Conservation (phyloP, 2,797 vertebrate genomes). For the Sebastes paucispinis region DNA sequence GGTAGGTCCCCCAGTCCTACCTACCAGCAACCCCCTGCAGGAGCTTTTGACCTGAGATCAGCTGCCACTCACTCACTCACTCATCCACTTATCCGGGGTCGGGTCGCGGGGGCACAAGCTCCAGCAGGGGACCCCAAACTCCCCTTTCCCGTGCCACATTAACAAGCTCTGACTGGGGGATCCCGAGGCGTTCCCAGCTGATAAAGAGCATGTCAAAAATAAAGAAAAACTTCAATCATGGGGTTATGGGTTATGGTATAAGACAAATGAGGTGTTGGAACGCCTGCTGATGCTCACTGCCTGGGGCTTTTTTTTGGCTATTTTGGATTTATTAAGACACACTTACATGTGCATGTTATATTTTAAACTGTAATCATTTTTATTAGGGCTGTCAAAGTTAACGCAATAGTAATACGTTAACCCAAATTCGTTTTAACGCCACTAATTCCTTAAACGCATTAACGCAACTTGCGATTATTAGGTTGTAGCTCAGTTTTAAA, state of each 20-base stretch:
- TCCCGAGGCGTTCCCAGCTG: too few species aligned
- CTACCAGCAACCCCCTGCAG: neutral
- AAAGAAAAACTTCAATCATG: neutral
- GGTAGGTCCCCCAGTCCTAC: neutral
- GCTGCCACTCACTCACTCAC: neutral
- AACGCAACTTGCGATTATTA: too few species aligned
- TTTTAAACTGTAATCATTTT: neutral
- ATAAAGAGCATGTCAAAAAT: neutral
- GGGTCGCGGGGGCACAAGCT: accelerated
- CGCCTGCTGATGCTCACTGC: neutral
- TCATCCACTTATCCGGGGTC: too few species aligned
- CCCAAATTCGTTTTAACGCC: too few species aligned
- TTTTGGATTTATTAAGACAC: too few species aligned
- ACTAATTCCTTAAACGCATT: too few species aligned
- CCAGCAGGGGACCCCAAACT: too few species aligned
- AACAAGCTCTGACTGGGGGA: too few species aligned
- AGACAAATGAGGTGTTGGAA: neutral
- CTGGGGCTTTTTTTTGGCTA: too few species aligned
- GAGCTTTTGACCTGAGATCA: neutral
- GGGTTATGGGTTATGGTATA: neutral
- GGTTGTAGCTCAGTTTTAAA: too few species aligned
- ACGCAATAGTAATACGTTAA: accelerated
- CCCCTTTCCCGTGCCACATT: too few species aligned
- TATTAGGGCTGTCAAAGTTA: too few species aligned
- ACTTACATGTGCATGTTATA: neutral